A percentile compares a stretch with the other conserved stretches of the same genome.
Conservation (phyloP, 2,888 invertebrate genomes). For the Troides oblongomaculatus region DNA sequence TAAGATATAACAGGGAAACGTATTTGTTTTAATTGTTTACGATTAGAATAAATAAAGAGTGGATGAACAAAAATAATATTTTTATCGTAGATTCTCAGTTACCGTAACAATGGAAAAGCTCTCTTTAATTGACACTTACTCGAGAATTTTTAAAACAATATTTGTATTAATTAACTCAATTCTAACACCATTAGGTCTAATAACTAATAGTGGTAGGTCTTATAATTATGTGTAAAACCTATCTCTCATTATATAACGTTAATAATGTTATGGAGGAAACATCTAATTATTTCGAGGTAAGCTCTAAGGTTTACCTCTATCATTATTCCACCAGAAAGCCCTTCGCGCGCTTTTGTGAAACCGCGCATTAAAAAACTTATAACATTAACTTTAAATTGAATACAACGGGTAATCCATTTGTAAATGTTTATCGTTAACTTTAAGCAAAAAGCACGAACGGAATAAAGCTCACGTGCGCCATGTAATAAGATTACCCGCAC, state of each 20-base stretch:
- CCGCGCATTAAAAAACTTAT: constrained; percentile 23
- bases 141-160: no score
- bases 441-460: constrained; percentile 66
- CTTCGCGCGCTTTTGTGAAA: constrained; percentile 13
- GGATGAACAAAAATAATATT: neutral
- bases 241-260: no score
- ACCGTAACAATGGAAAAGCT: no score
- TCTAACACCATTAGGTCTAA: no score
- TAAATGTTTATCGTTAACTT: constrained; percentile 54
- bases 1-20: constrained; percentile 5
- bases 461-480: constrained; percentile 70
- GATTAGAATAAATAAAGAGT: neutral
- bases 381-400: constrained; percentile 30
- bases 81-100: no score
- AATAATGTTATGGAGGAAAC: neutral
- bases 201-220: no score
- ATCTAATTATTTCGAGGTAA: neutral
- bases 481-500: constrained; percentile 64
- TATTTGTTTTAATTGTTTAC: constrained; percentile 4
- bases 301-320: constrained; percentile 10
- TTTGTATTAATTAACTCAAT: no score
- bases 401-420: constrained; percentile 34
- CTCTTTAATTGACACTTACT: no score
- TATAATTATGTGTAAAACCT: no score
- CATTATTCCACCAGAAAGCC: neutral